Base-by-base conservation (phyloP, 2,888 invertebrate species). In the Sphaerophoria taeniata region DNA sequence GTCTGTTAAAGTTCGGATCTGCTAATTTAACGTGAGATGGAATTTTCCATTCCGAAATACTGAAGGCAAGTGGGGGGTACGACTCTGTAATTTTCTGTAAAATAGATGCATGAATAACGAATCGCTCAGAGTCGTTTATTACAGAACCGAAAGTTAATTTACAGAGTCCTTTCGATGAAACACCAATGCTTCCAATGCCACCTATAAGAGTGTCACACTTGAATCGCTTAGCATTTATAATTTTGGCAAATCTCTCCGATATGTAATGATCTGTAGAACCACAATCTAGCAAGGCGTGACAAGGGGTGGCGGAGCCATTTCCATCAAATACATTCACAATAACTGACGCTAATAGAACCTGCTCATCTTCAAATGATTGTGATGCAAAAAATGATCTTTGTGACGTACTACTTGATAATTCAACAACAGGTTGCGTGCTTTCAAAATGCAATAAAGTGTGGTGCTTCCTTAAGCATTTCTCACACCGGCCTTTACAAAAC, bases 121-220 rank as follows among this genome's bases (percentile, higher is more conserved):
- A 49, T 33, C 7, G 6, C 33, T 34, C 49, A 34, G 63, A 65
- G 5, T 16, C 14, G 6, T 49, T 34, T 6, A 34, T 49, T 9
- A 49, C 4, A 9, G 49, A 65, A 14, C 34, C 16, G 3, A 36
- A 65, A 51, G 47, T 63, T 65, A 65, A 36, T 49, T 69, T 69
- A n/a, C 53, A 69, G n/a, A n/a, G 31, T 9, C 69, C 53, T 12
- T 43, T 31, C 9, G 55, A 16, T 33, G 43, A 69, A 55, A 55
- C 9, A 58, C 58, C 58, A 11, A 58, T 58, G 16, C 16, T 58
- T 58, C 58, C 58, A 36, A 58, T 58, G n/a, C 58, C 58, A 36
- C 34, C 58, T 36, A 58, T 14, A 14, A 36, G 2, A 9, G 58
- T 14, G 4, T 34, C 14, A 16, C 33, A 36, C 58, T 58, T 58